Base-by-base conservation (phyloP, 1,140 invertebrate genomes). In the Antheraea mylitta region DNA sequence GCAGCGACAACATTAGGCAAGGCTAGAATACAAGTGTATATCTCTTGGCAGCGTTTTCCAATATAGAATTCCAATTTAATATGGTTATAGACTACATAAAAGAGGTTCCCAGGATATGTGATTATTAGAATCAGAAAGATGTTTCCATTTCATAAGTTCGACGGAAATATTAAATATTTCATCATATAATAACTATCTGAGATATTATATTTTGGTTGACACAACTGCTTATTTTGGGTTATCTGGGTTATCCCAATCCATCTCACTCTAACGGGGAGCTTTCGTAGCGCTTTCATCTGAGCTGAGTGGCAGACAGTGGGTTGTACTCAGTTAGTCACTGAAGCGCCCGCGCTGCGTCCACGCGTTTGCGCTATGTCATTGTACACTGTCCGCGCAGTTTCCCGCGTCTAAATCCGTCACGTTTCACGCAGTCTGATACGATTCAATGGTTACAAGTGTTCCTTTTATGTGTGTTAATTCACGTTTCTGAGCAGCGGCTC, bases 321-420 rank as follows among this genome's bases (percentile, higher is more conserved):
- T 53, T 53, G 45, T 53, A 53, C 45, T 53, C 45, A 72, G 74
- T 89, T 86, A 89, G 89, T 91, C 76, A 82, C 70, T 78, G 71
- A 74, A 80, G 79, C 89, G 87, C 87, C 74, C 81, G 87, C 87
- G 86, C 83, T 85, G 79, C 66, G 71, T 66, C 53, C 76, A 80
- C 85, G 83, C 87, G 87, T 79, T 30, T 67, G 53, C 72, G 61
- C 72, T 53, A 68, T 73, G 72, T 68, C 68, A 70, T 66, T 58
- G 62, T 36, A 66, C 45, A 37, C 61, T 62, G 42, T 10, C 63
- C 70, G 63, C 75, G 69, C 64, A 73, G 62, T 66, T 68, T 69
- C 53, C 68, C 71, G 68, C 58, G 67, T 53, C 72, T 73, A 73
- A 73, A 64, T 73, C 66, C 68, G 71, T 64, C 68, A 64, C 63